Evolutionary conservation across 2,113 vertebrate species (phyloP).

Genomic region (Xerus inauris): DNA sequence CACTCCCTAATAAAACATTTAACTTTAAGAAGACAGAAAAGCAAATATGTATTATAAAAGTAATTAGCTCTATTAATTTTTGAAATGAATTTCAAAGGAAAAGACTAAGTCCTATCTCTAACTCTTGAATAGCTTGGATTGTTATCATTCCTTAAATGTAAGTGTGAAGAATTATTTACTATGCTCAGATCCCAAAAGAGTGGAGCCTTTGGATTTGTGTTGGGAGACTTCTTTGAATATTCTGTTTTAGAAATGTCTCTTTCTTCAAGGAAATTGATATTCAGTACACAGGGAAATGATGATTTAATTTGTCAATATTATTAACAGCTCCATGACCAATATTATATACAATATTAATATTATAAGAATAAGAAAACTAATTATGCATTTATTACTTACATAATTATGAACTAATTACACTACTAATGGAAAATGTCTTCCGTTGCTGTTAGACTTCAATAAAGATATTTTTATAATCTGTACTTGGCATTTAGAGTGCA

Average conservation of each 20-base stretch:
- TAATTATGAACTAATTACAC: constrained; percentile 75
- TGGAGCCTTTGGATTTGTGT: not conserved
- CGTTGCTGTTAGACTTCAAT: constrained; percentile 63
- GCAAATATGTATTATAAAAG: not conserved
- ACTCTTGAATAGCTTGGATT: not conserved
- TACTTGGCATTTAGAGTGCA: constrained; percentile 70
- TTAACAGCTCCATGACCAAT: constrained; percentile 61
- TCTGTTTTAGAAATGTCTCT: not conserved
- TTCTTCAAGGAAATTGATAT: constrained; percentile 29
- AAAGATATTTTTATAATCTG: constrained; percentile 73
- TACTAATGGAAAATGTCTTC: constrained; percentile 70
- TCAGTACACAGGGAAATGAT: not conserved
- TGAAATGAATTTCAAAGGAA: not conserved
- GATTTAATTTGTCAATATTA: constrained; percentile 74
- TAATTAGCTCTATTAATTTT: constrained; percentile 6
- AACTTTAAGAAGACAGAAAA: not conserved
- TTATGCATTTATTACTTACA: constrained; percentile 75
- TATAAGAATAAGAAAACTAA: constrained; percentile 71
- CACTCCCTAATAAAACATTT: not conserved
- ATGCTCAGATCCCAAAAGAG: not conserved
- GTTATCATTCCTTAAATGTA: not conserved
- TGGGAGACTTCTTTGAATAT: not conserved
- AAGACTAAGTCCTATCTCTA: not conserved
- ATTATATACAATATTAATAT: constrained; percentile 65
- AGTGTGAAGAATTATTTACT: not conserved